Conservation (phyloP, 2,888 invertebrate genomes). For the Julus scandinavius region DNA sequence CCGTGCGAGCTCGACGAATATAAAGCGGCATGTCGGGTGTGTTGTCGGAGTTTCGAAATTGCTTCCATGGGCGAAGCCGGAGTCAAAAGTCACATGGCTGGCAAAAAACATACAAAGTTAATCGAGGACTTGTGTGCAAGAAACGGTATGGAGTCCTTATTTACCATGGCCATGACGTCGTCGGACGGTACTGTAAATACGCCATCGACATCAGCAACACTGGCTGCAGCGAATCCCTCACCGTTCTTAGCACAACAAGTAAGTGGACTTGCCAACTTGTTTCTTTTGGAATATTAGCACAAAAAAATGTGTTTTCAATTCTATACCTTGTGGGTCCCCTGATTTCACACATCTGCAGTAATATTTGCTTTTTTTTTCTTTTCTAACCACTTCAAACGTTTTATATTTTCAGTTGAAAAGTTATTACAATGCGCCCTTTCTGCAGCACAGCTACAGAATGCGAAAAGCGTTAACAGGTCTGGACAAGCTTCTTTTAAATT, state of each 20-base stretch:
- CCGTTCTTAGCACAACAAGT: neutral
- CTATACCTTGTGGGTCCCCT: too few species aligned
- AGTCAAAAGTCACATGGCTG: neutral
- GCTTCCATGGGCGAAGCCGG: neutral
- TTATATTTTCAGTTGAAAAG: neutral
- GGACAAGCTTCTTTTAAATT: conserved; percentile 1
- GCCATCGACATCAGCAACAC: neutral
- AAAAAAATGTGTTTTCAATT: too few species aligned
- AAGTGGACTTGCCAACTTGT: neutral
- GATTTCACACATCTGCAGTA: too few species aligned
- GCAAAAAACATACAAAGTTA: neutral
- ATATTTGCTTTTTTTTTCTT: neutral
- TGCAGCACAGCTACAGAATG: conserved; percentile 1
- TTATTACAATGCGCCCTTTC: neutral
- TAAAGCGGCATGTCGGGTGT: neutral
- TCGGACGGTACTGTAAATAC: neutral
- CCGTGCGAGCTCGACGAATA: neutral
- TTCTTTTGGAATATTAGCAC: too few species aligned
- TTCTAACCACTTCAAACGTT: neutral
- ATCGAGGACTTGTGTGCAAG: neutral
- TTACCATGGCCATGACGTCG: neutral
- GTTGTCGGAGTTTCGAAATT: neutral
- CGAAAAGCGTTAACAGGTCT: neutral
- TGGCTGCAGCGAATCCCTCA: neutral
- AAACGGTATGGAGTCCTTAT: neutral